These are phyloP conservation scores for Caracal caracal DNA, from an alignment of 2,113 vertebrate species.

Conservation along the genomic window DNA sequence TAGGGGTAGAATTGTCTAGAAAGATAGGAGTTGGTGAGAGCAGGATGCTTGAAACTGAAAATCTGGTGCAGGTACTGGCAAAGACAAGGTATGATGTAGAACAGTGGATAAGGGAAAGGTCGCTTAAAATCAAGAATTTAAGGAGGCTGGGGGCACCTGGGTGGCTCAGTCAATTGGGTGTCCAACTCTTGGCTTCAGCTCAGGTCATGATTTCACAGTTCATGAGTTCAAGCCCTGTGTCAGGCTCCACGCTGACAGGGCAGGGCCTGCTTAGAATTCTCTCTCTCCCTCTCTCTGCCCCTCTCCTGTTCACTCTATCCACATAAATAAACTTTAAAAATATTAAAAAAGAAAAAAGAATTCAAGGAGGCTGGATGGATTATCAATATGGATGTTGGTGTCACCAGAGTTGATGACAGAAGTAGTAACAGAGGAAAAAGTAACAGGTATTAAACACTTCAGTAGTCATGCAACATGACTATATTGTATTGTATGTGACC, in stretches of 20 bases:
- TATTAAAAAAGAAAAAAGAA: background rate
- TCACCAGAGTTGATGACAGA: background rate
- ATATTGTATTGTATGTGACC: background rate
- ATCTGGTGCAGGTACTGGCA: background rate
- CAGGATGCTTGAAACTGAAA: background rate
- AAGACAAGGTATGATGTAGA: background rate
- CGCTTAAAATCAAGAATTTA: background rate
- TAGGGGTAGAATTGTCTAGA: background rate
- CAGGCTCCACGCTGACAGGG: too few relatives aligned
- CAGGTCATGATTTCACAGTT: too few relatives aligned
- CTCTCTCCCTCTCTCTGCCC: too few relatives aligned
- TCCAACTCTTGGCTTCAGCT: too few relatives aligned
- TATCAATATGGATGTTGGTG: background rate
- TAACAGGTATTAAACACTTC: background rate
- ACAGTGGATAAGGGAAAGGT: background rate
- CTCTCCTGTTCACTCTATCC: too few relatives aligned
- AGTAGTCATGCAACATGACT: background rate
- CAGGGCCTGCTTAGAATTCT: too few relatives aligned
- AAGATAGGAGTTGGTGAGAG: background rate
- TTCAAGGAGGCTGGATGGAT: background rate
- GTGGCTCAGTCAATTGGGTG: too few relatives aligned
- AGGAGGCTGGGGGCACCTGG: background rate
- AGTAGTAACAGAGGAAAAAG: background rate
- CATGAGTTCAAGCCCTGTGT: too few relatives aligned
- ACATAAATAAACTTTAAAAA: too few relatives aligned